Conservation (phyloP, 2,888 invertebrate species). For the Cyrtodaria siliqua region DNA sequence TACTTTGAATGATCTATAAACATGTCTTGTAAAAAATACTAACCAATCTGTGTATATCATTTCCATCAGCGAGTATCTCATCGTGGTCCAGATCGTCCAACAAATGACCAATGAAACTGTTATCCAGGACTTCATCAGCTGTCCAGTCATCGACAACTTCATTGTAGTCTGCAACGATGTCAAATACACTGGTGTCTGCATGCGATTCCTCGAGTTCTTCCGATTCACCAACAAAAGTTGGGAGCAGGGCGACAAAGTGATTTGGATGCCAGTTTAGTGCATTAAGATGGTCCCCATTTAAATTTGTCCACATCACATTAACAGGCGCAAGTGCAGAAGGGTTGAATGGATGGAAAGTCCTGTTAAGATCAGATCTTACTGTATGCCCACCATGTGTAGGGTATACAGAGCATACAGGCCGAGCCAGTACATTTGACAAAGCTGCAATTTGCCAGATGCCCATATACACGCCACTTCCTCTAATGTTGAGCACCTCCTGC, state of each 20-base stretch:
- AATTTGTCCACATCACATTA: constrained; percentile 20
- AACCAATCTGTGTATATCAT: no score
- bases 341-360: constrained; percentile 9
- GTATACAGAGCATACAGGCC: constrained; percentile 38
- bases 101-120: no score
- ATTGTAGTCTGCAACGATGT: neutral
- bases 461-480: constrained; percentile 44
- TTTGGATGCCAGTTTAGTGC: constrained; percentile 26
- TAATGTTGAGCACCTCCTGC: no score
- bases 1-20: no score
- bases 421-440: constrained; percentile 15
- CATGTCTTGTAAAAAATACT: no score
- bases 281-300: constrained; percentile 27
- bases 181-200: no score
- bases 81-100: no score
- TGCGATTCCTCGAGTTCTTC: no score
- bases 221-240: no score
- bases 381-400: constrained; percentile 25
- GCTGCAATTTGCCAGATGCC: constrained; percentile 60
- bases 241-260: constrained; percentile 30
- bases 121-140: neutral
- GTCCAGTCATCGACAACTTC: neutral
- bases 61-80: no score
- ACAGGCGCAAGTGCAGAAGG: neutral
- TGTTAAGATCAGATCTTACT: no score